A percentile compares a stretch with the other conserved stretches of the same genome.
Conservation (phyloP, 2,797 vertebrate species). For the Pogonophryne albipinna region DNA sequence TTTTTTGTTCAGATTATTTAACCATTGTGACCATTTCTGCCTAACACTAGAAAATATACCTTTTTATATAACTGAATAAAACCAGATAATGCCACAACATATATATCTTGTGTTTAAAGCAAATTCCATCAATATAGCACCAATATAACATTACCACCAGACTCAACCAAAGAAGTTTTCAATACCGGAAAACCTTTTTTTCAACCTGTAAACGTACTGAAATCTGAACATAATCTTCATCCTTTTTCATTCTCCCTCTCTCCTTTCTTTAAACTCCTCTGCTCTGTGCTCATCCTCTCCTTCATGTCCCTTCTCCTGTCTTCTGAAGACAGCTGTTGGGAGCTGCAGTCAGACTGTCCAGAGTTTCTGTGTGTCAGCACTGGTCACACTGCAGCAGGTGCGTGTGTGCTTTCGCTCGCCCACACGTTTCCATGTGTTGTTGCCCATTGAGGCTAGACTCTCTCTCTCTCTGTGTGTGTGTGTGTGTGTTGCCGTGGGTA, state of each 20-base stretch:
- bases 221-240: not conserved
- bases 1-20: too few species aligned
- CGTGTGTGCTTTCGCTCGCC: constrained; percentile 44
- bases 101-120: too few species aligned
- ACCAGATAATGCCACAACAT: not conserved
- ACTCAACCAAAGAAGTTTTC: not conserved
- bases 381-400: constrained; percentile 69
- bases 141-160: not conserved
- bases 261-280: constrained; percentile 4
- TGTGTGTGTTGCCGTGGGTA: not conserved
- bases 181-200: too few species aligned
- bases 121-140: not conserved
- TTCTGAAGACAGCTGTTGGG: constrained; percentile 65
- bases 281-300: constrained; percentile 10
- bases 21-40: too few species aligned
- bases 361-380: constrained; percentile 67
- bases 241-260: not conserved
- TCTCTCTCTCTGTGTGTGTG: constrained; percentile 32
- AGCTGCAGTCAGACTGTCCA: constrained; percentile 60
- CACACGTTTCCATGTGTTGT: constrained; percentile 52
- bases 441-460: constrained; percentile 59
- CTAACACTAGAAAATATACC: too few species aligned
- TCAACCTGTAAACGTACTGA: too few species aligned
- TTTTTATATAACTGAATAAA: not conserved
- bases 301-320: constrained; percentile 23